Base-by-base conservation (phyloP, 2,797 vertebrate species). In the Sarcoramphus papa region DNA sequence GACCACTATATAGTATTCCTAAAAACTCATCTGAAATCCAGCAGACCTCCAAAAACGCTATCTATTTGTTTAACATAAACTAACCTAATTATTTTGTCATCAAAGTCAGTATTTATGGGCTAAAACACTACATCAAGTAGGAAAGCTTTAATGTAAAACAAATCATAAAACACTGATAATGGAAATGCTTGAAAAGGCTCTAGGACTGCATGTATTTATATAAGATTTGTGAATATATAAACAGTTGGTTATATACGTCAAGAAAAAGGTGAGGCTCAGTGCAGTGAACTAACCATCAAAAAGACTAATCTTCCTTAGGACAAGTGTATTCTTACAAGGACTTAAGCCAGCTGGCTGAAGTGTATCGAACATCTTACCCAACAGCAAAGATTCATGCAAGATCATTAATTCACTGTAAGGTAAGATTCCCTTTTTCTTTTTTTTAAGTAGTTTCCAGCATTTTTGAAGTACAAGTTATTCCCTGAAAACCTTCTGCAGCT, bases 121-220 rank as follows among this genome's bases (percentile, higher is more conserved):
- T 87, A 91, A 82, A 90, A 27, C 51, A 80, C 40, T n/a, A 65
- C n/a, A 47, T 30, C 56, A 87, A 91, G 37, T 35, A 91, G 78
- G 78, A 95, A 88, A 82, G 60, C 40, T 59, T 74, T 54, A 47
- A 83, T 31, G 57, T 80, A 94, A 94, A 87, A 91, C 67, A 94
- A 95, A 90, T 64, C 84, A 88, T 64, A 87, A 87, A 93, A 92
- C 86, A 68, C 75, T 62, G 92, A 94, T 62, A 89, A 87, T 7
- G 20, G 60, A 91, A 91, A 94, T 37, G 64, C 72, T 89, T 92
- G 93, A 72, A 93, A 88, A 92, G 67, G 40, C 41, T 85, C 68
- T 77, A 77, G 64, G 45, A 88, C 19, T 73, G 16, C 57, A 60
- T 3, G 8, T 50, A 82, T 94, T 95, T 93, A 83, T 51, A 1